A percentile compares a stretch with the other conserved stretches of the same genome.
Evolutionary conservation across 2,888 invertebrate species (phyloP).

Genomic region (Ctenicera cuprea): DNA sequence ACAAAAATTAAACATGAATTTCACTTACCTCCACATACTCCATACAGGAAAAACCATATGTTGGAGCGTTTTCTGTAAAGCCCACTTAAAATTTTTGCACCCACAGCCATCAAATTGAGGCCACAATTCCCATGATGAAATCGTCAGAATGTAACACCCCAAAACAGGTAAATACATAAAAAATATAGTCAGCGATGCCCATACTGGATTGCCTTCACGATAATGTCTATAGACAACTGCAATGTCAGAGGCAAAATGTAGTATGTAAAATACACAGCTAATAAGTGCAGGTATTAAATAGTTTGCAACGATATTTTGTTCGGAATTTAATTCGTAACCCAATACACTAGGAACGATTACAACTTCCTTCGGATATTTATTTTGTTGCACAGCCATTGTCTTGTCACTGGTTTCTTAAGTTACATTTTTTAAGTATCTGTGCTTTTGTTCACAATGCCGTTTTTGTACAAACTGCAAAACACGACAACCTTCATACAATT

Average conservation of each 20-base stretch:
- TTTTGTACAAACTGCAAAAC: too few relatives aligned
- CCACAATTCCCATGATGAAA: conserved; percentile 78
- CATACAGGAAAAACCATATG: conserved; percentile 77
- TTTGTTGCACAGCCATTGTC: not conserved
- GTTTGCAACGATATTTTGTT: conserved; percentile 73
- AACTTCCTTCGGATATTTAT: conserved; percentile 32
- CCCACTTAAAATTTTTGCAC: conserved; percentile 72
- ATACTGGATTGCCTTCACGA: conserved; percentile 75
- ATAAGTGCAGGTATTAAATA: conserved; percentile 76
- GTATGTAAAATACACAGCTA: conserved; percentile 79
- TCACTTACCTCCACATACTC: conserved; percentile 78
- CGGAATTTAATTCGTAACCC: conserved; percentile 68
- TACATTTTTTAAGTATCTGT: not conserved
- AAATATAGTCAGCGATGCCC: conserved; percentile 72
- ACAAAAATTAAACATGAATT: too few relatives aligned
- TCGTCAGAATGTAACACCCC: conserved; percentile 76
- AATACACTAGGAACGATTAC: conserved; percentile 60
- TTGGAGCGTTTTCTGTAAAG: conserved; percentile 73
- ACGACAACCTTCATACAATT: too few relatives aligned
- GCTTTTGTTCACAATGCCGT: not conserved
- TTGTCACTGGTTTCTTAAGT: not conserved
- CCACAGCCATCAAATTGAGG: conserved; percentile 73
- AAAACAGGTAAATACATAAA: conserved; percentile 76
- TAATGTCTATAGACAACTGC: conserved; percentile 80
- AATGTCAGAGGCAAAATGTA: conserved; percentile 81